phyloP scores from a whole-genome alignment of 2,888 invertebrate species.

The Elmis aenea region DNA sequence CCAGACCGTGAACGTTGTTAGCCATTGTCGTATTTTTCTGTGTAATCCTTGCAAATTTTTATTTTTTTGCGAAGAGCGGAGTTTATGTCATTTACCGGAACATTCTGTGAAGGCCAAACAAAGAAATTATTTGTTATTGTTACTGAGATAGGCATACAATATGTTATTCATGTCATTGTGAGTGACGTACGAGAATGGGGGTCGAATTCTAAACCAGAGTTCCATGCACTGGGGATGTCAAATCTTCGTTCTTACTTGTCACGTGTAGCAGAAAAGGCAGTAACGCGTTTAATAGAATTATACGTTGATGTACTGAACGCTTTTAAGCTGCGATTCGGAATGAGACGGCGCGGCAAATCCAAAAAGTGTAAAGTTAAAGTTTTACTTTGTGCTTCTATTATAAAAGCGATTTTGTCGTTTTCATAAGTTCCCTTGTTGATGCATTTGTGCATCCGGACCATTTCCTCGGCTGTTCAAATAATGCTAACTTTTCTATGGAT shows the following conservation, averaged over 20 bases:
- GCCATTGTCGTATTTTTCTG: no score
- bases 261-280: background rate
- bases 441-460: constrained; percentile 18
- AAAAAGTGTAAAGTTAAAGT: no score
- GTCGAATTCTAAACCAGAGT: constrained; percentile 20
- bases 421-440: constrained; percentile 2
- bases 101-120: no score
- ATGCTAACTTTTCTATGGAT: constrained; percentile 14
- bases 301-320: no score
- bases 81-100: no score
- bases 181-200: constrained; percentile 25
- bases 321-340: no score
- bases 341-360: no score
- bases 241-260: background rate
- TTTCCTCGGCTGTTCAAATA: constrained; percentile 24
- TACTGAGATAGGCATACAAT: constrained; percentile 28
- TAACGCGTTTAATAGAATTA: no score
- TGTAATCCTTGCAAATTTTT: no score
- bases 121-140: constrained; percentile 28
- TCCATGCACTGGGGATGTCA: constrained; percentile 4
- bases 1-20: no score
- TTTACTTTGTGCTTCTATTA: no score
- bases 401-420: constrained; percentile 5
- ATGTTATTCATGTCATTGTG: constrained; percentile 26
- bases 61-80: no score